A percentile compares a stretch with the other conserved stretches of the same genome.
Evolutionary conservation across 1,140 invertebrate species (phyloP).

Genomic region (Trinorchestia longiramus): DNA sequence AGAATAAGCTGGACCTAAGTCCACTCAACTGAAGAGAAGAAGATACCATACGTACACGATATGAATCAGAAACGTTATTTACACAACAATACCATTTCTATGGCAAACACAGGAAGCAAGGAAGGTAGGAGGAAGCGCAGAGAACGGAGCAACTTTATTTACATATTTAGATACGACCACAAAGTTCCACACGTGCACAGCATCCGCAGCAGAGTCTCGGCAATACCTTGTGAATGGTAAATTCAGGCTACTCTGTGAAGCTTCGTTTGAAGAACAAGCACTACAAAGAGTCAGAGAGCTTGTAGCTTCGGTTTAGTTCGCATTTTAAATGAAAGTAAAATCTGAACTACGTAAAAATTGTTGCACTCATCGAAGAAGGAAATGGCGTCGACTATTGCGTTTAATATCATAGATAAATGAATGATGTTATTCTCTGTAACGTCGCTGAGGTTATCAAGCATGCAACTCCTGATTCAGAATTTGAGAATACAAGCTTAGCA

Average conservation of each 20-base stretch:
- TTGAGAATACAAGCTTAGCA: neutral
- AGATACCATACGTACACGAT: neutral
- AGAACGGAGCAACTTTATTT: neutral
- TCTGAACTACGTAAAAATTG: neutral
- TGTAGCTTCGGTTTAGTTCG: neutral
- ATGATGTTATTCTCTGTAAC: neutral
- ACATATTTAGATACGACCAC: neutral
- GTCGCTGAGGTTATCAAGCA: neutral
- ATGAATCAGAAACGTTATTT: neutral
- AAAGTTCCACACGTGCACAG: neutral
- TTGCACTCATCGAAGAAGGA: neutral
- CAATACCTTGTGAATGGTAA: neutral
- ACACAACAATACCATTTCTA: neutral
- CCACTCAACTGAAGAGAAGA: neutral
- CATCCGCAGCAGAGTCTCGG: neutral
- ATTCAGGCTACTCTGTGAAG: neutral
- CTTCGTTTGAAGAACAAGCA: neutral
- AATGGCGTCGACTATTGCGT: neutral
- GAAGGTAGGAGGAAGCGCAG: neutral
- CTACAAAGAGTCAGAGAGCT: neutral
- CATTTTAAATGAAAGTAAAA: neutral
- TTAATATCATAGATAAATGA: neutral
- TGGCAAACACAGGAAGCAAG: neutral
- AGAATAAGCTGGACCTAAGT: neutral
- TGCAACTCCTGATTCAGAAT: neutral